These are phyloP conservation scores for Pissodes strobi DNA, from an alignment of 1,140 invertebrate genomes.

Conservation along the genomic window DNA sequence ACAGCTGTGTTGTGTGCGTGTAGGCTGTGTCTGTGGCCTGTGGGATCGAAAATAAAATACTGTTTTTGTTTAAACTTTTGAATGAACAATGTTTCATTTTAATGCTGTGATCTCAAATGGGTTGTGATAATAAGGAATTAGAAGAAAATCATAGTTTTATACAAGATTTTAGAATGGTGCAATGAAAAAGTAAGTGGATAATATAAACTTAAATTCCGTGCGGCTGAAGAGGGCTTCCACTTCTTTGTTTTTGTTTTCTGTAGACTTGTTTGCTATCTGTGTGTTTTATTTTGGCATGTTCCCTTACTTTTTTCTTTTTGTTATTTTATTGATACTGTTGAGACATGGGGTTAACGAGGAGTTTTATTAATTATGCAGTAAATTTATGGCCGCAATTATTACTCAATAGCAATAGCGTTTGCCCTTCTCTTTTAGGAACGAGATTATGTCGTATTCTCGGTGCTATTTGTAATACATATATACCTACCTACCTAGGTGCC, in stretches of 20 bases:
- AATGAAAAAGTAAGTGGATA: constrained; percentile 29
- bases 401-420: constrained; percentile 1
- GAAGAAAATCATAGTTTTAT: constrained; percentile 17
- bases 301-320: too few relatives aligned
- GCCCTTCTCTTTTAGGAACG: constrained; percentile 11
- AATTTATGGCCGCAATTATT: constrained; percentile 10
- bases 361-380: too few relatives aligned
- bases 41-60: too few relatives aligned
- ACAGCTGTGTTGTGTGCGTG: constrained; percentile 18
- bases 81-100: constrained; percentile 21
- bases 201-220: too few relatives aligned
- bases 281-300: too few relatives aligned
- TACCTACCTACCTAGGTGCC: too few relatives aligned
- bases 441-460: not conserved
- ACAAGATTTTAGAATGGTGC: constrained; percentile 16
- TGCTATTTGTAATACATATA: not conserved
- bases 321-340: too few relatives aligned
- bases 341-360: too few relatives aligned
- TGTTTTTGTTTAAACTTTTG: constrained; percentile 10
- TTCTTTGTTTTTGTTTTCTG: constrained; percentile 17
- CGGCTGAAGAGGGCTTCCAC: not conserved
- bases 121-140: constrained; percentile 33
- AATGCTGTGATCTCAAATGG: constrained; percentile 29
- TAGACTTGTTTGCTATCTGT: too few relatives aligned
- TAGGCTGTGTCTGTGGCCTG: constrained; percentile 12